Base-by-base conservation (phyloP, 2,113 vertebrate species). In the Rhadina sibilatrix region DNA sequence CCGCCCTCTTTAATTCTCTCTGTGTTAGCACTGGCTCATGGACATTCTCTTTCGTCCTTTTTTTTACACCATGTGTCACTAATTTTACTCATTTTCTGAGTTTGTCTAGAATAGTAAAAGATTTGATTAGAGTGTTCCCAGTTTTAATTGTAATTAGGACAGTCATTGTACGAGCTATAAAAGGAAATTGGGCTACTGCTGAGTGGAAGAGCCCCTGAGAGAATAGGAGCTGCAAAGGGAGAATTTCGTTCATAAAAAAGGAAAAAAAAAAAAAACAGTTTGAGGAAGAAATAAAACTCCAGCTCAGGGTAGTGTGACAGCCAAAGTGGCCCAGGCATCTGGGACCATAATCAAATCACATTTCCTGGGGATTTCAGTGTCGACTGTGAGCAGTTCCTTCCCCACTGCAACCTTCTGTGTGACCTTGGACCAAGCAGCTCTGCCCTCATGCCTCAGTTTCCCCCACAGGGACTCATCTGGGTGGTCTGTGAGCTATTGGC, bases 131-230 rank as follows among this genome's bases (percentile, higher is more conserved):
- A 86, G 89, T 71, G 10, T 95, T 96, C 93, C 94, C 18, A 1
- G 90, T 93, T 96, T 97, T 97, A 96, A 95, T 97, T 96, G 95
- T 97, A 97, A 97, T 97, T 97, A 97, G 95, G 95, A 93, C 96
- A 97, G 83, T 91, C 95, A 97, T 97, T 97, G 95, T 96, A 93
- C 12, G 1, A 93, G 90, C 95, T 96, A 97, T 97, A 97, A 96
- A 97, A 96, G 95, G 96, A 97, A 97, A 97, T 94, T 96, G 94
- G 96, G 94, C 96, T 97, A 90, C 95, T 1, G 25, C 94, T 85
- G 94, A 83, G 95, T 95, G 89, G 93, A 96, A 96, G 90, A 96
- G 91, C 87, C 92, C 88, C 93, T 89, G 78, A 92, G 93, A 96
- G 95, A 93, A 93, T 68, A 87, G 83, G 92, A 93, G 75, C 70